Base-by-base conservation (phyloP, 2,797 vertebrate species). In the Aldrovandia affinis region DNA sequence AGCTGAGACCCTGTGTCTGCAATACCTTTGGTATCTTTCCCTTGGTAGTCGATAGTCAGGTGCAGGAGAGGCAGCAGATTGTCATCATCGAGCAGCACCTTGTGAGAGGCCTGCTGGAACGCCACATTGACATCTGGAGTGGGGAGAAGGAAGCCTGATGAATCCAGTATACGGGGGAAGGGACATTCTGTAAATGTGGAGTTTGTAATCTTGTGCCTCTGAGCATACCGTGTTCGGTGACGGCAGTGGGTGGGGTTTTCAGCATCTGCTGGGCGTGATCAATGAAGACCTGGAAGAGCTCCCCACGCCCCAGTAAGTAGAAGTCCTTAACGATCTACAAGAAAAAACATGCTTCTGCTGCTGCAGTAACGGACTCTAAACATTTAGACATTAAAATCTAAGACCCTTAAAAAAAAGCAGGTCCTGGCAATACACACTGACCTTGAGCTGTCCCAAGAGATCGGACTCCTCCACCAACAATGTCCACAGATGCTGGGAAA, bases 401-500 rank as follows among this genome's bases (percentile, higher is more conserved):
- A n/a, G n/a, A n/a, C 14, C 1, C 65, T 25, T 7, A 2, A 22
- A 20, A 59, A 6, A 9, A 50, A 70, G n/a, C 25, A 33, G 30
- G 10, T 15, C 9, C 18, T 33, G 22, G 9, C 33, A 59, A 83
- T 78, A 20, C 84, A 22, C 79, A 89, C 81, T 90, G 94, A 99
- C 98, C 97, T 99, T 99, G 39, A 99, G 94, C 88, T 99, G 98
- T 44, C 97, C 98, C 0, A 99, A 93, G 84, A 99, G 95, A 88
- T 98, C 97, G 0, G 98, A 97, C 90, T 99, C 98, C 86, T 99
- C 98, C 83, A 99, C 98, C 98, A 99, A 98, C 90, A 99, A 89
- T 63, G 98, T 99, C 98, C 98, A 99, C 50, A 99, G 96, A 87
- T 99, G 98, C 98, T 99, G 88, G 75, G 87, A 89, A 39, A 88